A percentile compares a stretch with the other conserved stretches of the same genome.
phyloP scores from a whole-genome alignment of 1,140 invertebrate genomes.

The Drosophila navojoa region DNA sequence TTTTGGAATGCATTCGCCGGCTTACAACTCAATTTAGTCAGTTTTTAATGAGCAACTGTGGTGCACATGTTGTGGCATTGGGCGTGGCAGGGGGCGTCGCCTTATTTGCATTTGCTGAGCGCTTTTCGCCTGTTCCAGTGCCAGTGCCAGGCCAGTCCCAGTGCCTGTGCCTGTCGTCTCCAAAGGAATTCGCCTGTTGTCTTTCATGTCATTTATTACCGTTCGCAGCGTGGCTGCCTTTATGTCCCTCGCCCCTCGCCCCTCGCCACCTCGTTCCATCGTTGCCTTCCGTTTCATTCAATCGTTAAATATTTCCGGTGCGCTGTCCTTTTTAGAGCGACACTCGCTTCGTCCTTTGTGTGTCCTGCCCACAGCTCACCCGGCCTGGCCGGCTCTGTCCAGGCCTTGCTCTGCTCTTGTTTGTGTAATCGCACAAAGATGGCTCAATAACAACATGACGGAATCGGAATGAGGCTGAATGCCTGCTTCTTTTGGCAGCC shows the following conservation, averaged over 20 bases:
- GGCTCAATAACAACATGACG: slow-evolving; percentile 73
- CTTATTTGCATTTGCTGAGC: slow-evolving; percentile 72
- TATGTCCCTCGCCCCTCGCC: slow-evolving; percentile 1
- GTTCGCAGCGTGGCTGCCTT: slow-evolving; percentile 36
- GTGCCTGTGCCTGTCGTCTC: slow-evolving; percentile 42
- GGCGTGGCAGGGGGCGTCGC: slow-evolving; percentile 25
- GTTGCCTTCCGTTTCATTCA: slow-evolving; percentile 63
- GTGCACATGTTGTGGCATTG: slow-evolving; percentile 36
- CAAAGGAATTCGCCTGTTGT: slow-evolving; percentile 70
- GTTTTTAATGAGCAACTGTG: slow-evolving; percentile 75
- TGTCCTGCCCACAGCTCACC: slow-evolving; percentile 39
- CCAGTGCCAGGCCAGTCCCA: no score
- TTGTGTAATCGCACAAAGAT: slow-evolving; percentile 79
- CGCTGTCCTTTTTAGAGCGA: slow-evolving; percentile 73
- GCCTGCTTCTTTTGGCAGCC: slow-evolving; percentile 39
- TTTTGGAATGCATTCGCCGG: slow-evolving; percentile 56
- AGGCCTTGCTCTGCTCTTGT: slow-evolving; percentile 51
- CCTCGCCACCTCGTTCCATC: background rate
- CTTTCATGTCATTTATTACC: slow-evolving; percentile 78
- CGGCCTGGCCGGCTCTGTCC: slow-evolving; percentile 15
- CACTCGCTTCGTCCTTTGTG: slow-evolving; percentile 67
- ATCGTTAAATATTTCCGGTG: slow-evolving; percentile 80
- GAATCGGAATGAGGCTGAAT: slow-evolving; percentile 38
- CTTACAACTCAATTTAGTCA: slow-evolving; percentile 77
- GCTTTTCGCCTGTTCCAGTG: slow-evolving; percentile 41